These are phyloP conservation scores for Hyphantria cunea DNA, from an alignment of 1,140 invertebrate genomes.

Conservation along the genomic window DNA sequence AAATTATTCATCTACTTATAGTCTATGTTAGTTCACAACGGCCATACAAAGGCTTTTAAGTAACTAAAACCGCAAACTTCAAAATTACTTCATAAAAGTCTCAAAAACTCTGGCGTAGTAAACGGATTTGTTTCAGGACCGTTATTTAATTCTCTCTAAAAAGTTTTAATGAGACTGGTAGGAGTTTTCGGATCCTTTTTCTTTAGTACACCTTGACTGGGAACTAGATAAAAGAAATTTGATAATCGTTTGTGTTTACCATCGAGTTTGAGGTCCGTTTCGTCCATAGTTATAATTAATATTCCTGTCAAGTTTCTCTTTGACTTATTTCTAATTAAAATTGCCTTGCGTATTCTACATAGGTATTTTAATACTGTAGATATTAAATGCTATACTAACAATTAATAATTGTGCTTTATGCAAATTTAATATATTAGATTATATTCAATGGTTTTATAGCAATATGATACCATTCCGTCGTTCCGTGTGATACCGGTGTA, in stretches of 20 bases:
- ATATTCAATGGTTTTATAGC: no score
- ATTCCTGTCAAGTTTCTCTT: background rate
- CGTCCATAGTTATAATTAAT: background rate
- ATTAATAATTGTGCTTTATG: no score
- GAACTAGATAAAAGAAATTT: background rate
- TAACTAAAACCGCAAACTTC: constrained; percentile 4
- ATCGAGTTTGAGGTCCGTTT: background rate
- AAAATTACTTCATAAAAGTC: constrained; percentile 7
- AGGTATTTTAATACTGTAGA: no score
- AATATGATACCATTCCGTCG: no score
- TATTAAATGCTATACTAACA: no score
- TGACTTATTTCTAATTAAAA: no score
- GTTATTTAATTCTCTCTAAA: constrained; percentile 14
- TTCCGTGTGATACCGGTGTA: no score
- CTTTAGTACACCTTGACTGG: background rate
- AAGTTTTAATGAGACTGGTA: constrained; percentile 15
- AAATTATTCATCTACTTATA: no score
- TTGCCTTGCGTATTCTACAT: no score
- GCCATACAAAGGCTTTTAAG: background rate
- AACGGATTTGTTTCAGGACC: constrained; percentile 10
- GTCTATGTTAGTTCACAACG: no score
- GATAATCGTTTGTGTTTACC: constrained; percentile 4
- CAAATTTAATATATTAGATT: no score
- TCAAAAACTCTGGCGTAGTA: constrained; percentile 1
- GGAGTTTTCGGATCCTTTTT: background rate